phyloP scores from a whole-genome alignment of 2,113 vertebrate genomes.

The Patagioenas fasciata region DNA sequence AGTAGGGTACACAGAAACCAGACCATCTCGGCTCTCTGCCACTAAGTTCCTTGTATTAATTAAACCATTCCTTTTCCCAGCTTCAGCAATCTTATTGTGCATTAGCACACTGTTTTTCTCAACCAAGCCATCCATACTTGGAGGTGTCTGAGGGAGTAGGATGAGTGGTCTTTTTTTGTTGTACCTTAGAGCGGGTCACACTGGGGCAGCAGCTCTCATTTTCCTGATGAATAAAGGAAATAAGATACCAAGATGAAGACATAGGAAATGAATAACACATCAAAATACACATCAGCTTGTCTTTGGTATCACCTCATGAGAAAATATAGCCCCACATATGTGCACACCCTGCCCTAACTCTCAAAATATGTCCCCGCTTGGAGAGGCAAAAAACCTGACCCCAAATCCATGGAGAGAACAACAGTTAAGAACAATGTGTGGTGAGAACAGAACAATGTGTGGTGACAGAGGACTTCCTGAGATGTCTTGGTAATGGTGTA shows the following conservation, averaged over 20 bases:
- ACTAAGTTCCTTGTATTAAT: constrained; percentile 86
- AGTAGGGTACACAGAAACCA: constrained; percentile 83
- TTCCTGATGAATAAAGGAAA: constrained; percentile 61
- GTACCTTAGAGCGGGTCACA: constrained; percentile 39
- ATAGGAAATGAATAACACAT: neutral
- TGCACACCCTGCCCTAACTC: neutral
- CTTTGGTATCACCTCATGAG: neutral
- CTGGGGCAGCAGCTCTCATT: constrained; percentile 64
- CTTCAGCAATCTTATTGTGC: constrained; percentile 67
- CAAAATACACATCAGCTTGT: neutral
- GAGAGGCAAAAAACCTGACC: neutral
- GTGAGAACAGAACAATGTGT: neutral
- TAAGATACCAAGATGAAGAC: constrained; percentile 28
- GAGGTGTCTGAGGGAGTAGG: neutral
- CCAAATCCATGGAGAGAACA: neutral
- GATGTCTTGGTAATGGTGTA: neutral
- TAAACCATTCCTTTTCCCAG: constrained; percentile 83
- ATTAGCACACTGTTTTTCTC: constrained; percentile 71
- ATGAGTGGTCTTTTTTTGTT: neutral
- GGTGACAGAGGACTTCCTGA: neutral
- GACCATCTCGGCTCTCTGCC: constrained; percentile 80
- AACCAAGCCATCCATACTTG: constrained; percentile 74
- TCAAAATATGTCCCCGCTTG: neutral
- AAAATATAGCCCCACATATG: neutral
- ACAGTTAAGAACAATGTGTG: neutral